phyloP scores from a whole-genome alignment of 1,140 invertebrate species.

The Drosophila pseudoobscura region DNA sequence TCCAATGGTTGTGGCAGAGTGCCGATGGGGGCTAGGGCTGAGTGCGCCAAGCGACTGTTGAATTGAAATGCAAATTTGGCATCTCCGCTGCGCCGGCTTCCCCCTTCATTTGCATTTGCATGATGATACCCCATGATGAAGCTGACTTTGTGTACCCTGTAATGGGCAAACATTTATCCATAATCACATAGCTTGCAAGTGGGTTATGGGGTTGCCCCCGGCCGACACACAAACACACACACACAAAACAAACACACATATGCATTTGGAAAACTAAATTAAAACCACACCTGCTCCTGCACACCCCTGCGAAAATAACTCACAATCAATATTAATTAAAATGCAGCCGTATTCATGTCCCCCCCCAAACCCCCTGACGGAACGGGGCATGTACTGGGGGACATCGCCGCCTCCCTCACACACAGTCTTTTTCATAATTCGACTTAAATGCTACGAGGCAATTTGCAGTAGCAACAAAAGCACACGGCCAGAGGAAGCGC shows the following conservation, averaged over 20 bases:
- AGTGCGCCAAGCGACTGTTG: slow-evolving; percentile 37
- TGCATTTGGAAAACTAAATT: slow-evolving; percentile 54
- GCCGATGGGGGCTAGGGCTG: slow-evolving; percentile 7
- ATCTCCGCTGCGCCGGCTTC: slow-evolving; percentile 7
- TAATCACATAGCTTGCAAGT: slow-evolving; percentile 23
- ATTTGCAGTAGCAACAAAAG: slow-evolving; percentile 70
- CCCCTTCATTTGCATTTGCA: slow-evolving; percentile 43
- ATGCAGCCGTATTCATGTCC: slow-evolving; percentile 60
- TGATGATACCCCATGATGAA: slow-evolving; percentile 31
- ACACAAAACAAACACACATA: slow-evolving; percentile 9
- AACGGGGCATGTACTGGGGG: background rate
- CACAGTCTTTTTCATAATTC: slow-evolving; percentile 73
- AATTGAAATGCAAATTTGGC: slow-evolving; percentile 68
- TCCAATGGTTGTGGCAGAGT: background rate
- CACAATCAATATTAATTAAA: slow-evolving; percentile 81
- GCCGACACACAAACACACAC: slow-evolving; percentile 1
- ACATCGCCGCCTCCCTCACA: slow-evolving; percentile 3
- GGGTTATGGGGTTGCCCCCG: slow-evolving; percentile 34
- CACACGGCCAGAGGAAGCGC: slow-evolving; percentile 49
- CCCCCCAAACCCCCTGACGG: background rate
- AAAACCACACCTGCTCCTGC: slow-evolving; percentile 39
- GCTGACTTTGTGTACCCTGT: slow-evolving; percentile 50
- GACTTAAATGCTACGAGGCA: slow-evolving; percentile 78
- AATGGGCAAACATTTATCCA: slow-evolving; percentile 44
- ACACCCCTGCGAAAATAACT: slow-evolving; percentile 43